Evolutionary conservation across 2,797 vertebrate species (phyloP).

Genomic region (Percopsis omiscomaycus): DNA sequence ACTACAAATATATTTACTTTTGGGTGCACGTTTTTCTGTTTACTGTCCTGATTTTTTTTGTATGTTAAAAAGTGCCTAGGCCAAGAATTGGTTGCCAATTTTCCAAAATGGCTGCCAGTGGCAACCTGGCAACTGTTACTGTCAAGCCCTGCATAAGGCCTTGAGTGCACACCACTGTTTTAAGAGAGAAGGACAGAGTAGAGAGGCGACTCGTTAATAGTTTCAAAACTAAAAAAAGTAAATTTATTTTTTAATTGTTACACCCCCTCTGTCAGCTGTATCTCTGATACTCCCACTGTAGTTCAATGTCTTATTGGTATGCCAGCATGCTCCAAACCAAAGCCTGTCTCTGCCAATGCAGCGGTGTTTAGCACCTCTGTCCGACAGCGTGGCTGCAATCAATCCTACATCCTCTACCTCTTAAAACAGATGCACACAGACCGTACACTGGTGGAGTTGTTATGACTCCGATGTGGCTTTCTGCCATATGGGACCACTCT

Average conservation of each 20-base stretch:
- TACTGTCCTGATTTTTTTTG: no score
- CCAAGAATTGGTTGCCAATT: no score
- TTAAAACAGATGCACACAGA: constrained; percentile 33
- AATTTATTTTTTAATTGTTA: constrained; percentile 31
- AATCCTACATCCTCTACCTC: constrained; percentile 35
- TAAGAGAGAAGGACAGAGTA: no score
- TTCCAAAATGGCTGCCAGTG: no score
- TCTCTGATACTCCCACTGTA: constrained; percentile 24
- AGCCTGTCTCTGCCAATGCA: constrained; percentile 42
- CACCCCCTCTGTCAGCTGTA: constrained; percentile 29
- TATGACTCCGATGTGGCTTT: constrained; percentile 33
- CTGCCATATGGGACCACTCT: constrained; percentile 35
- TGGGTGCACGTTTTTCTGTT: no score
- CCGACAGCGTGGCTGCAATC: constrained; percentile 46
- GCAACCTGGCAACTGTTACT: no score
- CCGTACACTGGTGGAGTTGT: constrained; percentile 45
- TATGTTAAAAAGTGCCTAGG: no score
- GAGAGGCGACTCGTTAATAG: no score
- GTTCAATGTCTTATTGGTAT: constrained; percentile 53
- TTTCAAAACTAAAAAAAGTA: no score
- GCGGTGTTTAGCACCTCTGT: constrained; percentile 31
- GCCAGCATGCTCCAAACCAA: constrained; percentile 29
- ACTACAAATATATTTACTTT: no score
- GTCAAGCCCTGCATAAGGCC: no score
- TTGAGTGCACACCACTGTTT: no score